phyloP scores from a whole-genome alignment of 2,797 vertebrate genomes.

The Pristis pectinata region DNA sequence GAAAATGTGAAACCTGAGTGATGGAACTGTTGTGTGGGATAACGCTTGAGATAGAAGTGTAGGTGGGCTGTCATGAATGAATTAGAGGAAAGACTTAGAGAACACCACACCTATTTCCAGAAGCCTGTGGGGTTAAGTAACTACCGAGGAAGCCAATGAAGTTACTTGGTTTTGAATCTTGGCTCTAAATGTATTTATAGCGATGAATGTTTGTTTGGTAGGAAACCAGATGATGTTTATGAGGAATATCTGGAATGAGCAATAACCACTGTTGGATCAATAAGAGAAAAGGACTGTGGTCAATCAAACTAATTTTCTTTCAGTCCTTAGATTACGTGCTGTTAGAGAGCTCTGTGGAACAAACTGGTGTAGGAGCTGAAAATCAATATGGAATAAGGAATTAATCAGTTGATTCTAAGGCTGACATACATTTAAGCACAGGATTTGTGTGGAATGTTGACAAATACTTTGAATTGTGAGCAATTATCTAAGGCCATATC shows the following conservation, averaged over 20 bases:
- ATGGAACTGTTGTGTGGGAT: background rate
- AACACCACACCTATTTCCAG: background rate
- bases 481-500: too few relatives aligned
- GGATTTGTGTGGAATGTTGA: background rate
- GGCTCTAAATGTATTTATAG: background rate
- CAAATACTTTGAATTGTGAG: too few relatives aligned
- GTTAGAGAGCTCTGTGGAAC: too few relatives aligned
- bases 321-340: too few relatives aligned
- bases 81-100: background rate
- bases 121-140: background rate
- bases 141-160: background rate
- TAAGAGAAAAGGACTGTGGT: background rate
- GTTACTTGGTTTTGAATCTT: background rate
- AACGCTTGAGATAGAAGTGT: background rate
- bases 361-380: background rate
- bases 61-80: background rate
- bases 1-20: background rate
- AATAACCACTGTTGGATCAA: background rate
- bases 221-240: background rate
- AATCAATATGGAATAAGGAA: background rate
- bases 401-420: background rate
- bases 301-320: too few relatives aligned
- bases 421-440: background rate
- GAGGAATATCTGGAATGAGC: background rate
- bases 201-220: background rate